phyloP scores from a whole-genome alignment of 2,797 vertebrate genomes.

The Alauda arvensis region DNA sequence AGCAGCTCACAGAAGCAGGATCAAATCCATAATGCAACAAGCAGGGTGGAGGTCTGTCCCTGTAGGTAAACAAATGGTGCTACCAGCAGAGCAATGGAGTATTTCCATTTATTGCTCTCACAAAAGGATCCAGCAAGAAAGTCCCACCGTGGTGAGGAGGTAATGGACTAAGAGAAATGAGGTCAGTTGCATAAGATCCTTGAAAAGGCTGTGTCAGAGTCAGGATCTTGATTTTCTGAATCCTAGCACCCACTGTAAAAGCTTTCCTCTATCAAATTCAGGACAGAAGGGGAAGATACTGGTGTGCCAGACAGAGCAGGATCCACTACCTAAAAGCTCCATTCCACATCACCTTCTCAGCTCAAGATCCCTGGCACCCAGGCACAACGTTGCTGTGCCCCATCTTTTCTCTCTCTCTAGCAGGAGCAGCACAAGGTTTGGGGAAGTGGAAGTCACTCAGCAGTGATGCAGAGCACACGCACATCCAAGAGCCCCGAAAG shows the following conservation, averaged over 20 bases:
- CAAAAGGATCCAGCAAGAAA: not conserved
- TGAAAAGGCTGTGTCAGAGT: not conserved
- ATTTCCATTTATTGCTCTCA: not conserved
- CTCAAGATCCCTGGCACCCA: not conserved
- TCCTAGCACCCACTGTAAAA: constrained; percentile 2
- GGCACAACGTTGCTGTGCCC: not conserved
- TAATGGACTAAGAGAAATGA: not conserved
- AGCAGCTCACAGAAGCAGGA: not conserved
- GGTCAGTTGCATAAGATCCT: constrained; percentile 14
- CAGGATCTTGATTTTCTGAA: not conserved
- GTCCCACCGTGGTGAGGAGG: not conserved
- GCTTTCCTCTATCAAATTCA: not conserved
- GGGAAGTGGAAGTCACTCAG: not conserved
- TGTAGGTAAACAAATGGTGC: not conserved
- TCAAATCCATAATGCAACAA: not conserved
- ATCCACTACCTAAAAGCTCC: not conserved
- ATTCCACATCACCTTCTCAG: not conserved
- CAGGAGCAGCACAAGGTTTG: not conserved
- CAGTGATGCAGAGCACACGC: accelerated
- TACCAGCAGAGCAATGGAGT: not conserved
- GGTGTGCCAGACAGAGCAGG: not conserved
- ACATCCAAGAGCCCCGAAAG: not conserved
- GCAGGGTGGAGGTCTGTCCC: not conserved
- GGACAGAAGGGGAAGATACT: not conserved
- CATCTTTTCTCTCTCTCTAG: not conserved